phyloP scores from a whole-genome alignment of 2,113 vertebrate species.

The Ptilorrhoa leucosticta region DNA sequence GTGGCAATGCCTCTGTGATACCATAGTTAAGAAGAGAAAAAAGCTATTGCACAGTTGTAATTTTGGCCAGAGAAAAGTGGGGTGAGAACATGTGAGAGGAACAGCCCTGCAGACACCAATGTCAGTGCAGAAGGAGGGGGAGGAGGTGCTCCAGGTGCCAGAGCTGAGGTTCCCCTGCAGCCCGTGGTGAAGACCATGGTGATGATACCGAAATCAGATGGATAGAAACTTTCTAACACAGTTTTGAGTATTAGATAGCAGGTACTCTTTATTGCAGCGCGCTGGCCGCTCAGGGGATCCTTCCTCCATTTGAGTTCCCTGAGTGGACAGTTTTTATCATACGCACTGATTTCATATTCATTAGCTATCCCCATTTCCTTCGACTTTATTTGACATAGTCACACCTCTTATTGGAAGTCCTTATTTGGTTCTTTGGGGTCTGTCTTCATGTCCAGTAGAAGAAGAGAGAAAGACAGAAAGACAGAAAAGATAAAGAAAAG shows the following conservation, averaged over 20 bases:
- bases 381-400: not conserved
- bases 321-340: not conserved
- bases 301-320: accelerated
- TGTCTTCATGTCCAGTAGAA: not conserved
- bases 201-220: not conserved
- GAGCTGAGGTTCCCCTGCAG: not conserved
- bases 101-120: not conserved
- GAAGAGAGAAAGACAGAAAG: not conserved
- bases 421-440: not conserved
- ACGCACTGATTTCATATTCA: not conserved
- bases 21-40: not conserved
- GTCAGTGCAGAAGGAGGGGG: not conserved
- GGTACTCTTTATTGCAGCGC: not conserved
- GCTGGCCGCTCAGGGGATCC: accelerated
- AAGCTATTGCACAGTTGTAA: not conserved
- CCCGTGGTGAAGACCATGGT: not conserved
- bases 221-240: not conserved
- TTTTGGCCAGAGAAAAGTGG: not conserved
- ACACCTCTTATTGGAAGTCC: not conserved
- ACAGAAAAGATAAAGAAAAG: not conserved
- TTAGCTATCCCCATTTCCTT: not conserved
- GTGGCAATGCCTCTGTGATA: not conserved
- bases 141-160: not conserved
- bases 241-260: not conserved
- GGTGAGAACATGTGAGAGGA: not conserved